Conservation (phyloP, 1,140 invertebrate genomes). For the Zophobas morio region DNA sequence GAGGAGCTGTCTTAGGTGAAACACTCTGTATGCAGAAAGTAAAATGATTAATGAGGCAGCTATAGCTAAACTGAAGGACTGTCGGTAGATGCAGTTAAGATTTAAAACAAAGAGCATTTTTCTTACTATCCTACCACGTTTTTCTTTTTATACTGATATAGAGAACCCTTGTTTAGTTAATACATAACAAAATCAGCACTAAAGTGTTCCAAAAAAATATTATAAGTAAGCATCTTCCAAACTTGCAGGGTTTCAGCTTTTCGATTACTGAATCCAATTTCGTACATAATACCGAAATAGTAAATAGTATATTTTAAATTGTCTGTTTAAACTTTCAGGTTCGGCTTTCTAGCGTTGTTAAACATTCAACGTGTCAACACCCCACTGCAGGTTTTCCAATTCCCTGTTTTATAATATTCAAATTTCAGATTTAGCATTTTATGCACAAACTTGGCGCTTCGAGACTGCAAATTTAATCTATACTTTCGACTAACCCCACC, state of each 20-base stretch:
- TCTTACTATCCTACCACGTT: no score
- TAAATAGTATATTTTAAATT: slow-evolving; percentile 30
- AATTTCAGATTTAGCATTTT: slow-evolving; percentile 2
- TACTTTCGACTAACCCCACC: slow-evolving; percentile 22
- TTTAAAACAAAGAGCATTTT: no score
- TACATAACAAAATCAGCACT: no score
- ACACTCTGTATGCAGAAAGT: no score
- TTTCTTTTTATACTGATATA: no score
- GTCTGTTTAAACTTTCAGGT: slow-evolving; percentile 16
- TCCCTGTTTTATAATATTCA: slow-evolving; percentile 13
- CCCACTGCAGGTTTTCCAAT: slow-evolving; percentile 2
- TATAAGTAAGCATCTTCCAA: neutral
- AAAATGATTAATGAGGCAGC: no score
- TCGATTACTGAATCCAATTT: slow-evolving; percentile 14
- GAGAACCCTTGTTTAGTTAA: no score
- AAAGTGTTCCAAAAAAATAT: neutral
- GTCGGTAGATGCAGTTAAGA: no score
- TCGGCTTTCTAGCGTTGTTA: neutral
- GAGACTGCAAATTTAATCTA: slow-evolving; percentile 26
- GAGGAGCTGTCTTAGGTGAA: no score
- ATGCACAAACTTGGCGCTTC: slow-evolving; percentile 4
- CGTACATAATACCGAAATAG: slow-evolving; percentile 16
- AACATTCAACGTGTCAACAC: slow-evolving; percentile 11
- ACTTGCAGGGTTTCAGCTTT: slow-evolving; percentile 10
- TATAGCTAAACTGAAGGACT: no score